Percentiles rank a stretch among this genome's conserved stretches.
Conservation (phyloP, 2,113 vertebrate species). For the Tricholaema leucomelas region DNA sequence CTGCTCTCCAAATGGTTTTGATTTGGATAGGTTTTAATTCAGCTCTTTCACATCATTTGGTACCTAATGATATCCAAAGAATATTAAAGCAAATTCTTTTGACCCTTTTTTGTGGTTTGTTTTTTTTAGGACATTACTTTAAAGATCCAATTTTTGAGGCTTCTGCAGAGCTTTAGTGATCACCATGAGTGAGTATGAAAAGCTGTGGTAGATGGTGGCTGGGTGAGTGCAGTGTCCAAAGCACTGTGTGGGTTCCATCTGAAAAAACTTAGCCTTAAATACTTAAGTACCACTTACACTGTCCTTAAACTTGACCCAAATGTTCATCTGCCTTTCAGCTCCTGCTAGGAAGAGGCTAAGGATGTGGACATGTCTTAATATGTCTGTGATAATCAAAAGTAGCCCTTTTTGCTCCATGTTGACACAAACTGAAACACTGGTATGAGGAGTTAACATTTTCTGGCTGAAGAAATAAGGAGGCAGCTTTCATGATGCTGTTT, state of each 20-base stretch:
- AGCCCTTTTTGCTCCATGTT: background rate
- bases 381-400: background rate
- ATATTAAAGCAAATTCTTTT: background rate
- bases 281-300: too few relatives aligned
- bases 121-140: conserved; percentile 91
- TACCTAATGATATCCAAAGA: background rate
- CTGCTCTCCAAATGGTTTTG: background rate
- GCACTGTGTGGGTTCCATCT: rapidly evolving
- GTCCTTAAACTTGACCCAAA: background rate
- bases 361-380: background rate
- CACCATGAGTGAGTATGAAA: conserved; percentile 93
- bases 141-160: conserved; percentile 97
- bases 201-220: background rate
- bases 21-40: background rate
- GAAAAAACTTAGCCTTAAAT: background rate
- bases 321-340: background rate
- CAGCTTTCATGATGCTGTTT: background rate
- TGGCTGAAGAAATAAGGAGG: background rate
- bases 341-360: background rate
- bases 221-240: background rate
- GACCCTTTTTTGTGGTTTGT: background rate
- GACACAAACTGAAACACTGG: background rate
- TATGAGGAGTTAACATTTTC: background rate
- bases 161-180: conserved; percentile 98
- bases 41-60: background rate